A percentile compares a stretch with the other conserved stretches of the same genome.
phyloP scores from a whole-genome alignment of 2,888 invertebrate genomes.

The Carcina quercana region DNA sequence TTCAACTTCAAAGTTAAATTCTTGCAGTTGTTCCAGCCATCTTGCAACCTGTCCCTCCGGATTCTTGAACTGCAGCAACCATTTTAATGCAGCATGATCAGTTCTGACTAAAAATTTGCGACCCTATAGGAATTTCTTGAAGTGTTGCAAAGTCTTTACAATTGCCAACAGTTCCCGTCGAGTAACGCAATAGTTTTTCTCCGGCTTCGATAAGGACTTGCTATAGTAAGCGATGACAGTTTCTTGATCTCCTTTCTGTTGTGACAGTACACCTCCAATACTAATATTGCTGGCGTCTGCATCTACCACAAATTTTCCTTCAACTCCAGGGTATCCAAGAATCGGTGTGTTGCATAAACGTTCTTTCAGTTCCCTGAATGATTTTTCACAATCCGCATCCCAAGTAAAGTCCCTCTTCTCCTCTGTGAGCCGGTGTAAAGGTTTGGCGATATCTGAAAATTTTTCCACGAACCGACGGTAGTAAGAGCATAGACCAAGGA shows the following conservation, averaged over 20 bases:
- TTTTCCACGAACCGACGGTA: constrained; percentile 14
- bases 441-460: constrained; percentile 12
- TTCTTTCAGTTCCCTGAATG: constrained; percentile 13
- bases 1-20: background rate
- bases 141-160: constrained; percentile 4
- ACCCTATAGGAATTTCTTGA: constrained; percentile 4
- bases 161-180: constrained; percentile 7
- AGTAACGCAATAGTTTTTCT: constrained; percentile 7
- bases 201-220: constrained; percentile 5
- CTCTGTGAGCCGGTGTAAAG: constrained; percentile 8
- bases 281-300: constrained; percentile 9
- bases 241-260: constrained; percentile 3
- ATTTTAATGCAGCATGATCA: constrained; percentile 6
- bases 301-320: constrained; percentile 4
- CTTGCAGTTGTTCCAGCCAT: background rate
- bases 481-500: constrained; percentile 14
- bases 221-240: constrained; percentile 7
- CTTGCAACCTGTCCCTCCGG: constrained; percentile 1
- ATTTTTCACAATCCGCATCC: constrained; percentile 11
- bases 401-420: constrained; percentile 8
- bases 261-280: constrained; percentile 8
- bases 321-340: constrained; percentile 1
- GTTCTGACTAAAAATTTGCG: constrained; percentile 2
- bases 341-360: constrained; percentile 1
- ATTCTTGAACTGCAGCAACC: constrained; percentile 1